Conservation (phyloP, 2,113 vertebrate genomes). For the Elephantulus edwardii region DNA sequence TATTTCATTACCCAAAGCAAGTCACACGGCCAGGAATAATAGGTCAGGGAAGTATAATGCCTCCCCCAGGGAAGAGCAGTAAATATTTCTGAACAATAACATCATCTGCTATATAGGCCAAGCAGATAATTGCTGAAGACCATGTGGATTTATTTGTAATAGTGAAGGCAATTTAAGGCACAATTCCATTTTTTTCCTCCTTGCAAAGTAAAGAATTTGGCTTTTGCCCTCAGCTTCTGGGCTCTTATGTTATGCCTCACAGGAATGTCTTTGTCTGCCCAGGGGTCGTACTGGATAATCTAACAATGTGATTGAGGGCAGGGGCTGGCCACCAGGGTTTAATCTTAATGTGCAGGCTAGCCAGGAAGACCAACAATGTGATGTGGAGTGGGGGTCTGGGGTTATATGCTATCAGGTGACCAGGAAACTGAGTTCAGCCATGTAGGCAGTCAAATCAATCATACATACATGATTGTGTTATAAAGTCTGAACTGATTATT, state of each 20-base stretch:
- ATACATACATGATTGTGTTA: too few species aligned
- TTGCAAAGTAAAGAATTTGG: background rate
- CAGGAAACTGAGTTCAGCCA: background rate
- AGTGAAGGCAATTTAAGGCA: constrained; percentile 40
- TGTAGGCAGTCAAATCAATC: background rate
- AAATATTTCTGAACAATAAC: constrained; percentile 5
- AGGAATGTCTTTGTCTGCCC: background rate
- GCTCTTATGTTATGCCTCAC: background rate
- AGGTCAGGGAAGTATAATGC: background rate
- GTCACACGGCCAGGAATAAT: constrained; percentile 5
- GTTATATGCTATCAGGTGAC: background rate
- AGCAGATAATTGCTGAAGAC: background rate
- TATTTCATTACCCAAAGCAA: constrained; percentile 46
- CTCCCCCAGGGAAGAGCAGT: background rate
- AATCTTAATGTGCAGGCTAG: background rate
- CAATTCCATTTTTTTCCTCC: background rate
- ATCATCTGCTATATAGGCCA: background rate
- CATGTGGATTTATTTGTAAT: constrained; percentile 46
- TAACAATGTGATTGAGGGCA: background rate
- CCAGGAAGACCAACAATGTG: background rate
- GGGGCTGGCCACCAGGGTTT: background rate
- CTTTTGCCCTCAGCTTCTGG: background rate
- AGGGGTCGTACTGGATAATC: background rate
- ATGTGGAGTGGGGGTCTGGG: background rate
- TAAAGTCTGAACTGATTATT: too few species aligned